A percentile compares a stretch with the other conserved stretches of the same genome.
These are phyloP conservation scores for Pseudopipra pipra DNA, from an alignment of 2,113 vertebrate genomes.

Conservation along the genomic window DNA sequence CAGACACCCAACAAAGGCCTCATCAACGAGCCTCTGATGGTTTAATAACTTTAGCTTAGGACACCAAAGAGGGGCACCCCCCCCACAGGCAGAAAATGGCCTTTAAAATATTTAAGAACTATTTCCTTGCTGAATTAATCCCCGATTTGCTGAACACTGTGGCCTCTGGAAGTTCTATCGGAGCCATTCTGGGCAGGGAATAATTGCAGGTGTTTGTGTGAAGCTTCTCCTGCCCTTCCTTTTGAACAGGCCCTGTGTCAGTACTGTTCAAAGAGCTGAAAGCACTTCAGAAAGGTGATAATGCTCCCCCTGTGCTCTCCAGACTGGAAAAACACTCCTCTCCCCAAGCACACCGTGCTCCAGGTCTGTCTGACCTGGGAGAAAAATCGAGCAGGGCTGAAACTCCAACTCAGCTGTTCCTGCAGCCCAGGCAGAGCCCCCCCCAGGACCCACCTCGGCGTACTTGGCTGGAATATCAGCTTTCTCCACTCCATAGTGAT, in stretches of 20 bases:
- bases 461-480: constrained; percentile 98
- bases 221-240: neutral
- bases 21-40: neutral
- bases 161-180: neutral
- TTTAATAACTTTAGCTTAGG: neutral
- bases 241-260: neutral
- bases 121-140: neutral
- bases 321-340: rapidly evolving
- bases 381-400: neutral
- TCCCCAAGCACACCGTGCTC: neutral
- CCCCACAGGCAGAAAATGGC: rapidly evolving
- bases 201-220: neutral
- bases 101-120: neutral
- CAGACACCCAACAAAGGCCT: neutral
- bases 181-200: neutral
- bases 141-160: neutral
- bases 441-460: constrained; percentile 83
- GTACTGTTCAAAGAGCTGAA: neutral
- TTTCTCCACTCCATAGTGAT: constrained; percentile 98
- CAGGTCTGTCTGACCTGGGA: neutral
- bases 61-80: neutral
- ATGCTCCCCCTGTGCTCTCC: neutral
- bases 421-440: neutral
- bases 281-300: too few species aligned
- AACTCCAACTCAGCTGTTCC: neutral